phyloP scores from a whole-genome alignment of 2,113 vertebrate species.

The Leptobrachium leishanense region DNA sequence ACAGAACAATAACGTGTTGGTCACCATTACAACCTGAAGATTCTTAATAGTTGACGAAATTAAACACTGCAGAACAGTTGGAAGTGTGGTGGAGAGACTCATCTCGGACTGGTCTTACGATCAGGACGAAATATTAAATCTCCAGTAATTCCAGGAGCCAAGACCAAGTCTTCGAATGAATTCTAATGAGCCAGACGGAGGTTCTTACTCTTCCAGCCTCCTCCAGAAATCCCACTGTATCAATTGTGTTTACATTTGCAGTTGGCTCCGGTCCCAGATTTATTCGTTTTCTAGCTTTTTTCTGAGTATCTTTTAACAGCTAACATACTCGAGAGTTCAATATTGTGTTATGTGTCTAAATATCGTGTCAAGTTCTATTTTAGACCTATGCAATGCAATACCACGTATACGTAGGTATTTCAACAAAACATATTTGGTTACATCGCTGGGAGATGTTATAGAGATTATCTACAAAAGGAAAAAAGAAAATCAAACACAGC shows the following conservation, averaged over 20 bases:
- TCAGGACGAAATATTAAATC: too few species aligned
- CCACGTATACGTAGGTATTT: conserved; percentile 31
- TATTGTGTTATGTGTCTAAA: conserved; percentile 43
- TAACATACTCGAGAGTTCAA: conserved; percentile 28
- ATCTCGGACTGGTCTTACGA: too few species aligned
- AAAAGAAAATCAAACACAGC: conserved; percentile 13
- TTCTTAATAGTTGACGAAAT: too few species aligned
- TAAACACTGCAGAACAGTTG: too few species aligned
- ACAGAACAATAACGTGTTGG: too few species aligned
- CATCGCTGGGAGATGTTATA: conserved; percentile 20
- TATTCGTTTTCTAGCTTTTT: conserved; percentile 52
- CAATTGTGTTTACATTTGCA: conserved; percentile 61
- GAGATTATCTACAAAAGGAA: conserved; percentile 17
- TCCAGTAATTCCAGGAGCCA: too few species aligned
- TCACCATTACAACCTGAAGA: too few species aligned
- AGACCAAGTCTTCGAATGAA: too few species aligned
- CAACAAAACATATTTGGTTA: conserved; percentile 22
- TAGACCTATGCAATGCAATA: conserved; percentile 29
- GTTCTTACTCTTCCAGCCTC: conserved; percentile 48
- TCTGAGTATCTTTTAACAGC: conserved; percentile 38
- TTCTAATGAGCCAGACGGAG: conserved; percentile 25
- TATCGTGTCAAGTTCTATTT: conserved; percentile 36
- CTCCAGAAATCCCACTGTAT: conserved; percentile 17
- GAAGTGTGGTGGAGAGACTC: too few species aligned
- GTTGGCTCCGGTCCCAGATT: conserved; percentile 44